Base-by-base conservation (phyloP, 2,888 invertebrate genomes). In the Latrodectus elegans region DNA sequence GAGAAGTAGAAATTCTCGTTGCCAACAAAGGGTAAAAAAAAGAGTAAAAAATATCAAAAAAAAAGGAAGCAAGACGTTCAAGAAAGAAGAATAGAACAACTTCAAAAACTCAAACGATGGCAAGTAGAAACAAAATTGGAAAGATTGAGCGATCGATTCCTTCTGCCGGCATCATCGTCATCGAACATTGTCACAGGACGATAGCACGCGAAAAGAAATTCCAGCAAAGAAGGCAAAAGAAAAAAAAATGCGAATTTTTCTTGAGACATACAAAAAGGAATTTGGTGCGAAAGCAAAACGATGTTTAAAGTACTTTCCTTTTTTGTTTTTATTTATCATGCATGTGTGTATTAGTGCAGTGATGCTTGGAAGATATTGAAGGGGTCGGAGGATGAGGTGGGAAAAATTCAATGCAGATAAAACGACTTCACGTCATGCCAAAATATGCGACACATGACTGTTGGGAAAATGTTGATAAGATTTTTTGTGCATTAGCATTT, bases 231-330 rank as follows among this genome's bases (percentile, higher is more conserved):
- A n/a, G 17, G 49, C 49, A 26, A 51, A 51, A n/a, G 64, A 38
- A 64, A 53, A 49, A 14, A 60, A 60, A 11, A 6, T n/a, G 60
- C 60, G 60, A 11, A 22, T 26, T 26, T 11, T 17, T 26, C 67
- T 68, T 17, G 2, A 22, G 12, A 15, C 11, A 12, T 26, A 17
- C 10, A 67, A 78, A 51, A 55, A 14, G 12, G 73, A 65, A 65
- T 74, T 74, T n/a, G 52, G 73, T 52, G 81, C 73, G 81, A 81
- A 81, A 81, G 81, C 81, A 81, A 73, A 81, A 81, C 81, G 81
- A 73, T 81, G 81, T 81, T 81, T 81, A 81, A 81, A 81, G 73
- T 73, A 73, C 81, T 67, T 73, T 81, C 53, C 51, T 38, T 72
- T 22, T 15, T 12, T 22, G 26, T 52, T 22, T 17, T 67, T 80